Evolutionary conservation across 2,113 vertebrate genomes (phyloP).

Genomic region (Albula goreensis): DNA sequence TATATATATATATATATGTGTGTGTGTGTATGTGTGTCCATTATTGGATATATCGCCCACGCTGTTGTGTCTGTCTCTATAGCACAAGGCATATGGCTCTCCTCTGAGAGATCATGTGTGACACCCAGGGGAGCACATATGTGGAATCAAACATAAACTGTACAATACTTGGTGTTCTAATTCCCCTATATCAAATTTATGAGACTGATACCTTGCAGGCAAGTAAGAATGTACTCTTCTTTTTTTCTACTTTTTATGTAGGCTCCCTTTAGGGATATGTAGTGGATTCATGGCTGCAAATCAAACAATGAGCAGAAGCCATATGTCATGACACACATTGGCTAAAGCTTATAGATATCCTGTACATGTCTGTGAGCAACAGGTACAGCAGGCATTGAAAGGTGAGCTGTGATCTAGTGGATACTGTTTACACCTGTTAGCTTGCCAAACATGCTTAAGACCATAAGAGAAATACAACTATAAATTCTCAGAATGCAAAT

Average conservation of each 20-base stretch:
- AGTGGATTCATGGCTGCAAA: background rate
- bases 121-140: slow-evolving; percentile 50
- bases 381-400: background rate
- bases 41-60: slow-evolving; percentile 28
- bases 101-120: slow-evolving; percentile 42
- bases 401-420: background rate
- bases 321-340: background rate
- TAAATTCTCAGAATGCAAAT: background rate
- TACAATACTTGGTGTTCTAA: slow-evolving; percentile 49
- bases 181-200: background rate
- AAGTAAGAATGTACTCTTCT: background rate
- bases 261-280: background rate
- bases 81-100: slow-evolving; percentile 44
- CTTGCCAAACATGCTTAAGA: background rate
- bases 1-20: slow-evolving; percentile 39
- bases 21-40: slow-evolving; percentile 37
- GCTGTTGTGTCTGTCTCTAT: slow-evolving; percentile 31
- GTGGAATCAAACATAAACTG: slow-evolving; percentile 60
- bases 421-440: background rate
- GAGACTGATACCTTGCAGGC: background rate
- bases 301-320: no score
- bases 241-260: background rate
- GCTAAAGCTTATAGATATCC: background rate
- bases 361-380: background rate
- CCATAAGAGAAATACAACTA: background rate